phyloP scores from a whole-genome alignment of 2,888 invertebrate genomes.

The Cheilosia vernalis region DNA sequence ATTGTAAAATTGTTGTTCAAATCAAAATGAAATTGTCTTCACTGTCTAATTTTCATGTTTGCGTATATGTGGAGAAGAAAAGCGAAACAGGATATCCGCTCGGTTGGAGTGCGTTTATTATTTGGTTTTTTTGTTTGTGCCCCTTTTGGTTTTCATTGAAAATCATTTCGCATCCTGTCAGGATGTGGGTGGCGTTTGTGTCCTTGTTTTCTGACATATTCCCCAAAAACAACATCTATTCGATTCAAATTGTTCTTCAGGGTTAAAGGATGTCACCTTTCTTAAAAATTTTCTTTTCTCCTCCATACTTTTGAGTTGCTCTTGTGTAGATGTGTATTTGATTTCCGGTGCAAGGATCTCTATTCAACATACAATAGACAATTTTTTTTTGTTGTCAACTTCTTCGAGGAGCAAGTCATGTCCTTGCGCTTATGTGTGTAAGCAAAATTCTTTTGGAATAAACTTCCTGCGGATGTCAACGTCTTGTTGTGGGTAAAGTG shows the following conservation, averaged over 20 bases:
- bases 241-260: constrained; percentile 53
- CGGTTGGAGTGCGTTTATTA: constrained; percentile 6
- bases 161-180: constrained; percentile 60
- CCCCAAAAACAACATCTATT: constrained; percentile 7
- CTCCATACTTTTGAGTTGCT: constrained; percentile 20
- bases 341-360: constrained; percentile 37
- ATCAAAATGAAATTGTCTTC: constrained; percentile 1
- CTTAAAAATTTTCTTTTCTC: not conserved
- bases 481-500: constrained; percentile 60
- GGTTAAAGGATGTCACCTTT: constrained; percentile 27
- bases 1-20: not conserved
- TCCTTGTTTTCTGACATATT: constrained; percentile 44
- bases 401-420: constrained; percentile 15
- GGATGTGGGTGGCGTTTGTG: not conserved
- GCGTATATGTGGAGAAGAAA: not conserved
- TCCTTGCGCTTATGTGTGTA: constrained; percentile 16
- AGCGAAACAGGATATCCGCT: constrained; percentile 11
- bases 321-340: not conserved
- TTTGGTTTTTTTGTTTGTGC: constrained; percentile 39
- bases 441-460: constrained; percentile 24
- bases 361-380: constrained; percentile 1
- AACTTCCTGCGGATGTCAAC: constrained; percentile 38
- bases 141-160: constrained; percentile 47
- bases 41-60: not conserved
- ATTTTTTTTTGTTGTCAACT: not conserved